Evolutionary conservation across 2,888 invertebrate species (phyloP).

Genomic region (Scaptomyza tumidula): DNA sequence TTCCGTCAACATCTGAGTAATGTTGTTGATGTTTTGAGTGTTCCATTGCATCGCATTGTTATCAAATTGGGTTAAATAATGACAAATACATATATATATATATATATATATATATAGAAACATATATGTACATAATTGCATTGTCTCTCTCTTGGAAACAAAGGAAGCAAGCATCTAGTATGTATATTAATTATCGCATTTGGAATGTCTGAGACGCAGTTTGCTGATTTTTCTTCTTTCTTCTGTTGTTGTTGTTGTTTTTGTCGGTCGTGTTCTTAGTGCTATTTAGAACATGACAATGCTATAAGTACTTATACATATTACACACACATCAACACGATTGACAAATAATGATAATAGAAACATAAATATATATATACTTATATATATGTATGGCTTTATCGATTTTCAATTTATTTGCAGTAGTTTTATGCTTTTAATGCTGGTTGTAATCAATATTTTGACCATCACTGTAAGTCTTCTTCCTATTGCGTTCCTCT

Average conservation of each 20-base stretch:
- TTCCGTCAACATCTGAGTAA: not conserved
- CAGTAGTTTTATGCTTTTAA: not conserved
- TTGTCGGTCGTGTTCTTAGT: constrained; percentile 35
- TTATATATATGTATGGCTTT: not conserved
- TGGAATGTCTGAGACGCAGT: constrained; percentile 59
- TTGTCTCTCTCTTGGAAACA: constrained; percentile 6
- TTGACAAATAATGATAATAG: constrained; percentile 10
- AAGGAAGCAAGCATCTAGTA: not conserved
- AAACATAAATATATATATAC: not conserved
- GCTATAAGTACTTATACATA: constrained; percentile 11
- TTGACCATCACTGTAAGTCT: constrained; percentile 3
- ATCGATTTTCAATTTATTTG: constrained; percentile 5
- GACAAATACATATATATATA: constrained; percentile 37
- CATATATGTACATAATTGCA: constrained; percentile 42
- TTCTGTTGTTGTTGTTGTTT: constrained; percentile 2
- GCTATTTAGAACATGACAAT: constrained; percentile 56
- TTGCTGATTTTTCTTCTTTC: constrained; percentile 24
- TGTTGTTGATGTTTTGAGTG: not conserved
- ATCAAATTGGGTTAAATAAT: constrained; percentile 61
- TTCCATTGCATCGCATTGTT: constrained; percentile 31
- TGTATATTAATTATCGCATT: constrained; percentile 47
- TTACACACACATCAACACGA: constrained; percentile 4
- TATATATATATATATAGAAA: constrained; percentile 35
- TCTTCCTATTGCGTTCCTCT: not conserved
- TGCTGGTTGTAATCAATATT: not conserved